Conservation (phyloP, 2,888 invertebrate genomes). For the Ophion slaviceki region DNA sequence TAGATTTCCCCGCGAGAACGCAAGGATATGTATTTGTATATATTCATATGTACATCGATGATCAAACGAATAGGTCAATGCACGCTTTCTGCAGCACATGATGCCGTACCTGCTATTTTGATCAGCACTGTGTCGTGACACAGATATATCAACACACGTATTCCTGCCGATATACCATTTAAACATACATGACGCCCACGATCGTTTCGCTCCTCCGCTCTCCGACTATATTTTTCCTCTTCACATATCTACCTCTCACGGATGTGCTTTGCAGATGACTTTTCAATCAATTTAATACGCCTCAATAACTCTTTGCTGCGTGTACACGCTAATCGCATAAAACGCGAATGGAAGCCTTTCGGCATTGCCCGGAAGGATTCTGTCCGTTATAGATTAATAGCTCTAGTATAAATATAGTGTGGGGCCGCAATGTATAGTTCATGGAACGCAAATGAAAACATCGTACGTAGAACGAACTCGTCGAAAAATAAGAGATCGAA, state of each 20-base stretch:
- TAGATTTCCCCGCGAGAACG: no score
- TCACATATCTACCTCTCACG: conserved; percentile 46
- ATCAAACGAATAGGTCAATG: no score
- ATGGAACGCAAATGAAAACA: not conserved
- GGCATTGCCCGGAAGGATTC: conserved; percentile 18
- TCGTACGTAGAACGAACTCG: no score
- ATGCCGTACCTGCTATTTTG: not conserved
- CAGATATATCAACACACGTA: not conserved
- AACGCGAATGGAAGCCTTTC: conserved; percentile 21
- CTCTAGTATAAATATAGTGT: not conserved
- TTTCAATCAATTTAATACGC: conserved; percentile 59
- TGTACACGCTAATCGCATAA: conserved; percentile 41
- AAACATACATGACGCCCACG: conserved; percentile 73
- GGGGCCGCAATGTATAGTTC: not conserved
- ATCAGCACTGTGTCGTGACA: not conserved
- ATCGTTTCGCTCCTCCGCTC: conserved; percentile 68
- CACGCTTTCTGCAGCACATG: not conserved
- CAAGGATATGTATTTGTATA: no score
- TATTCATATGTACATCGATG: no score
- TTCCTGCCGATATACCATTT: conserved; percentile 11
- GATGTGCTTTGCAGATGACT: conserved; percentile 72
- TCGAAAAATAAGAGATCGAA: no score
- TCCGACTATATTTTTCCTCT: conserved; percentile 63
- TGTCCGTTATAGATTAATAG: conserved; percentile 9
- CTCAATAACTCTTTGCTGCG: conserved; percentile 45